Conservation (phyloP, 1,140 invertebrate species). For the Trachymyrmex septentrionalis region DNA sequence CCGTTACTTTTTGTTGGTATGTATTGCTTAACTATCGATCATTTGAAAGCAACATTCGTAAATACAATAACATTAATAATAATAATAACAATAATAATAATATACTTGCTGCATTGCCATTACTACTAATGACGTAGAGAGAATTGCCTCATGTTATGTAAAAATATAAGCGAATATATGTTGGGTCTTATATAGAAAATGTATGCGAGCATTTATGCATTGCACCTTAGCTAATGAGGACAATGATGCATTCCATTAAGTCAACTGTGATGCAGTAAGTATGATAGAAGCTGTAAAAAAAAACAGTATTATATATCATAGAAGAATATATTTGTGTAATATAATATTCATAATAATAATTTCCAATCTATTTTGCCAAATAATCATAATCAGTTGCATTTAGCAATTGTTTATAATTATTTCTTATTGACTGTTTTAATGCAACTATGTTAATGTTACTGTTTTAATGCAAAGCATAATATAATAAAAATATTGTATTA, state of each 20-base stretch:
- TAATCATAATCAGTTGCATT: background rate
- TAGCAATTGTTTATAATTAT: background rate
- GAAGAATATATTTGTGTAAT: slow-evolving; percentile 49
- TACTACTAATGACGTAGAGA: background rate
- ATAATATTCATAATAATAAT: background rate
- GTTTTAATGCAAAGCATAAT: background rate
- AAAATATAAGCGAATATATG: slow-evolving; percentile 13
- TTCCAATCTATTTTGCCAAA: background rate
- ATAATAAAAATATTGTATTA: background rate
- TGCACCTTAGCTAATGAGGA: slow-evolving; percentile 74
- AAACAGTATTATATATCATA: slow-evolving; percentile 66
- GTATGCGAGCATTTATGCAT: slow-evolving; percentile 73
- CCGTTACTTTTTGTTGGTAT: background rate
- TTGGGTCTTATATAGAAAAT: slow-evolving; percentile 63
- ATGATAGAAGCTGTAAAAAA: slow-evolving; percentile 66
- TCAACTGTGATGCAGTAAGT: slow-evolving; percentile 73
- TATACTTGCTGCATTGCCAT: background rate
- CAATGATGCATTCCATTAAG: slow-evolving; percentile 78
- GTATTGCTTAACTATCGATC: background rate
- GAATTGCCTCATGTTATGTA: background rate
- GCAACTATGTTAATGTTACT: background rate
- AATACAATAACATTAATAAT: too few species aligned
- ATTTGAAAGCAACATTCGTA: background rate
- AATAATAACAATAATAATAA: too few species aligned
- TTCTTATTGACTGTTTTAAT: background rate